phyloP scores from a whole-genome alignment of 2,113 vertebrate genomes.

The Morone saxatilis region DNA sequence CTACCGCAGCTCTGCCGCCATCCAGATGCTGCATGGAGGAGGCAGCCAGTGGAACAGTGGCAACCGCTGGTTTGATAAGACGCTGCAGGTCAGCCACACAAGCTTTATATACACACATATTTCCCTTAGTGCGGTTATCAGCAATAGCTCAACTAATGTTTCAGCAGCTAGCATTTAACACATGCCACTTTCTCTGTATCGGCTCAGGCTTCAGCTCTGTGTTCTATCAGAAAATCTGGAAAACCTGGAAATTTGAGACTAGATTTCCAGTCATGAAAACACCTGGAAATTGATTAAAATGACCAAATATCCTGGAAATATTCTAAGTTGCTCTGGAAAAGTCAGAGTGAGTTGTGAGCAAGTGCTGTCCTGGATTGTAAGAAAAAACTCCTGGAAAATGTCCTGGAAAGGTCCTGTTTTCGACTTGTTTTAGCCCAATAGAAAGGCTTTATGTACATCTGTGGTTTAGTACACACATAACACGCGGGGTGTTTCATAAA shows the following conservation, averaged over 20 bases:
- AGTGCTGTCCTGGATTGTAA: no score
- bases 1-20: slow-evolving; percentile 86
- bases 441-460: not conserved
- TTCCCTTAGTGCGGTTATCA: not conserved
- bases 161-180: not conserved
- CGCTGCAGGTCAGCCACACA: slow-evolving; percentile 87
- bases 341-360: no score
- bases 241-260: no score
- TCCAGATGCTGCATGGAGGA: slow-evolving; percentile 96
- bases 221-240: no score
- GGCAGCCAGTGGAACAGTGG: slow-evolving; percentile 92
- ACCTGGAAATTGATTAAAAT: no score
- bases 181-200: no score
- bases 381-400: no score
- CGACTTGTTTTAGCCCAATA: not conserved
- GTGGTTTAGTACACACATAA: not conserved
- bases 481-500: slow-evolving; percentile 47
- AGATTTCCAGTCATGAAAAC: no score
- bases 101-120: not conserved
- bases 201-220: no score
- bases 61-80: slow-evolving; percentile 99
- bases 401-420: no score
- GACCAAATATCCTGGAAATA: no score
- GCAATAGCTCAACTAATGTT: not conserved
- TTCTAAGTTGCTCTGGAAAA: no score